phyloP scores from a whole-genome alignment of 1,140 invertebrate genomes.

The Delia radicum region DNA sequence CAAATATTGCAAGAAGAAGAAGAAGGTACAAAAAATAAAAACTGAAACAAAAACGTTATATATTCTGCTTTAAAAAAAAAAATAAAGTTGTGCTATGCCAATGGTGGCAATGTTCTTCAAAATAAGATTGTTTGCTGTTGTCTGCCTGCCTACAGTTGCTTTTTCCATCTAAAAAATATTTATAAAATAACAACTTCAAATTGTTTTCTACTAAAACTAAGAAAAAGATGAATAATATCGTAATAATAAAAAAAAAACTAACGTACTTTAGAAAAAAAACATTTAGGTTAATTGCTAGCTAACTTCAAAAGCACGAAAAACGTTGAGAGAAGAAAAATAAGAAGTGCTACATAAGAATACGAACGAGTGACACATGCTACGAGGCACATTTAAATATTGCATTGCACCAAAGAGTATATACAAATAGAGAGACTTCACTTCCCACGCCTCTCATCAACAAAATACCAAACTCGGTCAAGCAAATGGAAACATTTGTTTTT shows the following conservation, averaged over 20 bases:
- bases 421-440: too few relatives aligned
- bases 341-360: not conserved
- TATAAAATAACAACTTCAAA: not conserved
- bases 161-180: not conserved
- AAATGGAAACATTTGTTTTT: too few relatives aligned
- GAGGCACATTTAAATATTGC: not conserved
- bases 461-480: too few relatives aligned
- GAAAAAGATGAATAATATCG: not conserved
- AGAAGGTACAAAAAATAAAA: not conserved
- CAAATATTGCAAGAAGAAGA: not conserved
- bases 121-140: not conserved
- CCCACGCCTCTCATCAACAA: too few relatives aligned
- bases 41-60: not conserved
- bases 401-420: too few relatives aligned
- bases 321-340: not conserved
- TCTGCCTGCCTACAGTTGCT: not conserved
- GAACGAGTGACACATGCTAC: not conserved
- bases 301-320: not conserved
- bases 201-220: not conserved
- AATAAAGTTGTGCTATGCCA: not conserved
- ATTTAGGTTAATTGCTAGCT: conserved; percentile 4
- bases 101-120: not conserved
- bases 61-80: conserved; percentile 3
- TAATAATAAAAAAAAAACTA: not conserved
- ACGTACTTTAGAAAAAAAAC: not conserved